Evolutionary conservation across 2,113 vertebrate species (phyloP).

Genomic region (Rhineura floridana): DNA sequence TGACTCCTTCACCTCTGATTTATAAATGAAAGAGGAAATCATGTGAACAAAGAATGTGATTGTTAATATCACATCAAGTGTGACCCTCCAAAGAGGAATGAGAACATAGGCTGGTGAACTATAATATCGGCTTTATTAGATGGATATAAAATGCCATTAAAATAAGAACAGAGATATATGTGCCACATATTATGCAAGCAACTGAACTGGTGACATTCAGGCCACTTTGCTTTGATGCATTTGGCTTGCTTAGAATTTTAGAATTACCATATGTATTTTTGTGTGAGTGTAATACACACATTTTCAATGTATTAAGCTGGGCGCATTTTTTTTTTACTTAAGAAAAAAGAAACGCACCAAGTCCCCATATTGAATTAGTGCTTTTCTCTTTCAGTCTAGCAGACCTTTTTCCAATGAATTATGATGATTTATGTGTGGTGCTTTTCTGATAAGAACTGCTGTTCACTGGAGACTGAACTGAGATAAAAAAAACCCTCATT

Average conservation of each 20-base stretch:
- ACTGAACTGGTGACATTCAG: neutral
- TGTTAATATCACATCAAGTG: neutral
- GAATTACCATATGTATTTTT: neutral
- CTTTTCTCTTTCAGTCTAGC: neutral
- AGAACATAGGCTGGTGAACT: neutral
- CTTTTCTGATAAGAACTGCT: constrained; percentile 40
- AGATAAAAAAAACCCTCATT: constrained; percentile 43
- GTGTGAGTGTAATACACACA: neutral
- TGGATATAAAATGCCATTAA: neutral
- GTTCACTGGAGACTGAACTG: constrained; percentile 44
- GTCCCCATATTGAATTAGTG: constrained; percentile 30
- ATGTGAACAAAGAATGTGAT: neutral
- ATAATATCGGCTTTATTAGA: neutral
- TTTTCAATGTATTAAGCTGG: neutral
- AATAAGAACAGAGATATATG: neutral
- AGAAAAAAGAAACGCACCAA: constrained; percentile 10
- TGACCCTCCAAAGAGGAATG: neutral
- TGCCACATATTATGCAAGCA: neutral
- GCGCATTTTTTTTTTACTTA: neutral
- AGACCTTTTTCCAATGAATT: constrained; percentile 39
- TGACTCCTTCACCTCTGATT: neutral
- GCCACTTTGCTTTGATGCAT: neutral
- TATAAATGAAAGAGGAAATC: neutral
- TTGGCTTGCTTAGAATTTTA: neutral
- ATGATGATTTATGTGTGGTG: constrained; percentile 51